A percentile compares a stretch with the other conserved stretches of the same genome.
Conservation (phyloP, 1,140 invertebrate species). For the Drosophila pseudoananassae region DNA sequence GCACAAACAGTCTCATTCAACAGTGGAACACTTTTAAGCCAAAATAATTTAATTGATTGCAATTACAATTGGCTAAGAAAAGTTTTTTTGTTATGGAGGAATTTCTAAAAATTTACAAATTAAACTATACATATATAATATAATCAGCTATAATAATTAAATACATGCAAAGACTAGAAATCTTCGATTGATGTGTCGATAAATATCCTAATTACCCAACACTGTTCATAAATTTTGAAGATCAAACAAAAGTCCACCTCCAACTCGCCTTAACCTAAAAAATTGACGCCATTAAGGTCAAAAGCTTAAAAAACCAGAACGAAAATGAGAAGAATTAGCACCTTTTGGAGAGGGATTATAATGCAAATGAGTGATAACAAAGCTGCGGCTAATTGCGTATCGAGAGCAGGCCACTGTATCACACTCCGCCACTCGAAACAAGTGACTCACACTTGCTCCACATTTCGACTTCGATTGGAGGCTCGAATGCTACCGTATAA, state of each 20-base stretch:
- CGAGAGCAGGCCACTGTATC: conserved; percentile 57
- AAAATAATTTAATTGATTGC: conserved; percentile 30
- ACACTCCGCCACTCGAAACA: conserved; percentile 8
- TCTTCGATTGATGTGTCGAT: not conserved
- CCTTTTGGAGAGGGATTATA: conserved; percentile 32
- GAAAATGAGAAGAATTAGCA: conserved; percentile 21
- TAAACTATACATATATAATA: not conserved
- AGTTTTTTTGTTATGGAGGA: no score
- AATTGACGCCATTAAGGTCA: not conserved
- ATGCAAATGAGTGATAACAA: conserved; percentile 63
- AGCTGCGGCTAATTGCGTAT: conserved; percentile 64
- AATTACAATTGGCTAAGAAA: conserved; percentile 11
- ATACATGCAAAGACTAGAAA: not conserved
- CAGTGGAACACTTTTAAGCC: conserved; percentile 29
- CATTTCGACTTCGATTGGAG: conserved; percentile 36
- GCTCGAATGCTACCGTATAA: conserved; percentile 58
- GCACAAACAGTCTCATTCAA: conserved; percentile 55
- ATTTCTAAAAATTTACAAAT: not conserved
- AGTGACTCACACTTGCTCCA: conserved; percentile 67
- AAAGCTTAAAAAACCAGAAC: not conserved
- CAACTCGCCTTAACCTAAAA: not conserved
- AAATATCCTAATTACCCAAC: no score
- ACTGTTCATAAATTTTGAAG: no score
- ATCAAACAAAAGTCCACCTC: not conserved
- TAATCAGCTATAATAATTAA: not conserved